A percentile compares a stretch with the other conserved stretches of the same genome.
Evolutionary conservation across 2,113 vertebrate species (phyloP).

Genomic region (Bothrops jararaca): DNA sequence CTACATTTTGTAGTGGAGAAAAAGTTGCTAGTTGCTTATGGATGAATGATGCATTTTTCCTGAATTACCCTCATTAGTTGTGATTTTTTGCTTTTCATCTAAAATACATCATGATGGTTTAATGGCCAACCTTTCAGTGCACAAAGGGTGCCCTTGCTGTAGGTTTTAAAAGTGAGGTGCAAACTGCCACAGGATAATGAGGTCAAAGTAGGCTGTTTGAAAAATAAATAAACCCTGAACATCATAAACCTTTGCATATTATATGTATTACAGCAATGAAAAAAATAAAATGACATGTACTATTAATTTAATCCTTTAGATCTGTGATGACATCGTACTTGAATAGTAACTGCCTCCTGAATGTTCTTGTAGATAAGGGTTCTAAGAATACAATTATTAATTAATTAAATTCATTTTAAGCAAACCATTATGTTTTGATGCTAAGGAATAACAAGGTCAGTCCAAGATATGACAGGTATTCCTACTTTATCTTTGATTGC

Average conservation of each 20-base stretch:
- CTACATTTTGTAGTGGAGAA: not conserved
- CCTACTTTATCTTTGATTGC: not conserved
- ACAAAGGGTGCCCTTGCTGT: not conserved
- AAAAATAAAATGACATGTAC: not conserved
- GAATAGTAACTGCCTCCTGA: not conserved
- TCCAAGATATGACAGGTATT: not conserved
- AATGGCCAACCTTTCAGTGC: not conserved
- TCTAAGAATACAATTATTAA: not conserved
- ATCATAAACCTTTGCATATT: not conserved
- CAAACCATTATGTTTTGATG: not conserved
- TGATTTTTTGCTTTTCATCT: not conserved
- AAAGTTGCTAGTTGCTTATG: not conserved
- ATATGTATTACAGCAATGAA: not conserved
- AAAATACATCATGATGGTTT: not conserved
- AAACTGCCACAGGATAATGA: not conserved
- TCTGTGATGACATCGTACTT: not conserved
- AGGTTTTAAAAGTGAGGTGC: not conserved
- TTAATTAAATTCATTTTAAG: not conserved
- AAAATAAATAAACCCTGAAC: not conserved
- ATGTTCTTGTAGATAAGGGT: not conserved
- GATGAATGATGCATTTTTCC: not conserved
- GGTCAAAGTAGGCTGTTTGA: not conserved
- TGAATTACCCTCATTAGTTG: not conserved
- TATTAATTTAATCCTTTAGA: not conserved
- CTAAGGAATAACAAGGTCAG: not conserved